Conservation (phyloP, 1,140 invertebrate species). For the Brachystomella parvula region DNA sequence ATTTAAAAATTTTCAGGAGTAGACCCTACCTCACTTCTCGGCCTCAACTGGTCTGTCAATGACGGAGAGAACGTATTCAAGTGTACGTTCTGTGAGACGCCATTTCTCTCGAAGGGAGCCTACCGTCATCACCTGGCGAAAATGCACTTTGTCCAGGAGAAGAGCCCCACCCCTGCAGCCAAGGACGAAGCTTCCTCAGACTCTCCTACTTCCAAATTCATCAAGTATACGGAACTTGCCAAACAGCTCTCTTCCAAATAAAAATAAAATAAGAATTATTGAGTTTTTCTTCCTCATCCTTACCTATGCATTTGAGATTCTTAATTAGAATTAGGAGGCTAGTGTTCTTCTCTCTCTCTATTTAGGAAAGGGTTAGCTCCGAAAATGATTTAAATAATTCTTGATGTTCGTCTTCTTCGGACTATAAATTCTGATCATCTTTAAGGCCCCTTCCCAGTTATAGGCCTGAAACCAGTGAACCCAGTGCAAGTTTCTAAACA, state of each 20-base stretch:
- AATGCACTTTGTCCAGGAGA: conserved; percentile 92
- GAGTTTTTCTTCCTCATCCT: not conserved
- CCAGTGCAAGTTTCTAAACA: no score
- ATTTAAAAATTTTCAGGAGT: conserved; percentile 19
- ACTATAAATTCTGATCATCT: no score
- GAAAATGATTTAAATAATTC: no score
- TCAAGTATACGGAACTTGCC: conserved; percentile 91
- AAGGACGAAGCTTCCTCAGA: conserved; percentile 56
- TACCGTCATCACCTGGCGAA: conserved; percentile 93
- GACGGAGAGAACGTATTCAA: conserved; percentile 75
- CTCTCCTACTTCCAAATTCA: conserved; percentile 90
- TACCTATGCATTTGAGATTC: not conserved
- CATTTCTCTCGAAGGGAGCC: conserved; percentile 91
- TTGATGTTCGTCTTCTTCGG: no score
- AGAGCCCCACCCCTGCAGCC: conserved; percentile 45
- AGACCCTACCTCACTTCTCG: conserved; percentile 27
- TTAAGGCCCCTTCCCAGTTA: no score
- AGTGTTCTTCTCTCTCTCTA: not conserved
- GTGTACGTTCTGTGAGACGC: conserved; percentile 91
- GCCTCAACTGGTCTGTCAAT: conserved; percentile 31
- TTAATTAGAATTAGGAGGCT: not conserved
- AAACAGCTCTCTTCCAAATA: conserved; percentile 94
- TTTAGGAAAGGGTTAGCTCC: no score
- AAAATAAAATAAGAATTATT: conserved; percentile 47
- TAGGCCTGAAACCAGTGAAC: no score